Evolutionary conservation across 2,113 vertebrate genomes (phyloP).

Genomic region (Monarcha castaneiventris): DNA sequence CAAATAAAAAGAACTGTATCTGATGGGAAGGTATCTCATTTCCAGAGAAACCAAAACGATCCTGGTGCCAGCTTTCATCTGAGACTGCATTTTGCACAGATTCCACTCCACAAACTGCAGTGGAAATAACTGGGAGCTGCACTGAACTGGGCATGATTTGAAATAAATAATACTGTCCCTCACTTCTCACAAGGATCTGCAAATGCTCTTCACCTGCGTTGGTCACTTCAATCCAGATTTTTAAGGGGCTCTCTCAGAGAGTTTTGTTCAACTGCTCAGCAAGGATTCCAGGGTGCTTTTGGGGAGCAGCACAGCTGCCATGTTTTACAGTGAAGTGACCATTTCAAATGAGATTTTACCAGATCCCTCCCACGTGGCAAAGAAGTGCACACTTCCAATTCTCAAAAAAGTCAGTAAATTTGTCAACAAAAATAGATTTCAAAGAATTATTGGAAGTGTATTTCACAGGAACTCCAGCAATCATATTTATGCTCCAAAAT

Average conservation of each 20-base stretch:
- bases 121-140: not conserved
- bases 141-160: not conserved
- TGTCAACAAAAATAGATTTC: not conserved
- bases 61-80: not conserved
- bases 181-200: not conserved
- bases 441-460: not conserved
- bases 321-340: not conserved
- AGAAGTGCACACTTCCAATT: not conserved
- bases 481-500: not conserved
- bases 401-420: not conserved
- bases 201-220: not conserved
- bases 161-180: not conserved
- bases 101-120: not conserved
- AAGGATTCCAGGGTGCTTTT: not conserved
- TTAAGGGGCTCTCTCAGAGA: not conserved
- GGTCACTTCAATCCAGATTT: not conserved
- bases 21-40: not conserved
- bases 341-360: not conserved
- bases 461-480: not conserved
- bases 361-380: not conserved
- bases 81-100: not conserved
- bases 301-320: not conserved
- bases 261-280: not conserved
- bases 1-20: not conserved
- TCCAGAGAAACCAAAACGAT: not conserved